Evolutionary conservation across 2,888 invertebrate species (phyloP), one percentile per base, ranked within the genome.

Genomic region (Crossocerus cetratus): DNA sequence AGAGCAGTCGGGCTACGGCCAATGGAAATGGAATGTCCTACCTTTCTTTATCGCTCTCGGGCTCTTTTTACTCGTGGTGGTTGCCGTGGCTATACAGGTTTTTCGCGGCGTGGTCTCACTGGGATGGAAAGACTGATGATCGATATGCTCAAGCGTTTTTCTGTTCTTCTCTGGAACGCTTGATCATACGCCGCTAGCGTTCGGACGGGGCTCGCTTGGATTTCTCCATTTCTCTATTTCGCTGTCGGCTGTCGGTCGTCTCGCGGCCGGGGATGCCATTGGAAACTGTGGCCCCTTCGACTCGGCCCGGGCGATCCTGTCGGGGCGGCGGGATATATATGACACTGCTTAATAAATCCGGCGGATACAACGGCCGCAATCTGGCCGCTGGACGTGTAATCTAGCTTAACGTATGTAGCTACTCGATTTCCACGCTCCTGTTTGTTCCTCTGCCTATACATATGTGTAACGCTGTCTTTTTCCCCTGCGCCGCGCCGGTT

Each of bases 261-360:
- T 32, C 32, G 32, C 49, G 4, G 43, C 16, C 49, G 3, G 49
- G 49, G 4, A 4, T 72, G 43, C 61, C 68, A 70, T 78, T 59
- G 76, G 76, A 65, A 74, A 77, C 75, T 74, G 72, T 74, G 72
- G 80, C 74, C 74, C 72, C 72, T 62, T 78, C 72, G 32, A 58
- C 54, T 21, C 58, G 4, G 54, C 53, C 45, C 57, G 16, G 16
- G 49, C 44, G 14, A 44, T 18, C 20, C 49, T 54, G 44, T 55
- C 16, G 69, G 22, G 13, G 44, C 45, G 22, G 68, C 20, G 55
- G 65, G 57, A 69, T 74, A 80, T 70, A 59, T 71, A 78, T 59
- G 77, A 63, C 60, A 70, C 58, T 74, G 81, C 80, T 81, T 83
- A 83, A 83, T 81, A 83, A 83, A 83, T 83, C 81, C 75, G 74